These are phyloP conservation scores for Chaetogeoica ovagalla DNA, from an alignment of 2,888 invertebrate species.

Conservation along the genomic window DNA sequence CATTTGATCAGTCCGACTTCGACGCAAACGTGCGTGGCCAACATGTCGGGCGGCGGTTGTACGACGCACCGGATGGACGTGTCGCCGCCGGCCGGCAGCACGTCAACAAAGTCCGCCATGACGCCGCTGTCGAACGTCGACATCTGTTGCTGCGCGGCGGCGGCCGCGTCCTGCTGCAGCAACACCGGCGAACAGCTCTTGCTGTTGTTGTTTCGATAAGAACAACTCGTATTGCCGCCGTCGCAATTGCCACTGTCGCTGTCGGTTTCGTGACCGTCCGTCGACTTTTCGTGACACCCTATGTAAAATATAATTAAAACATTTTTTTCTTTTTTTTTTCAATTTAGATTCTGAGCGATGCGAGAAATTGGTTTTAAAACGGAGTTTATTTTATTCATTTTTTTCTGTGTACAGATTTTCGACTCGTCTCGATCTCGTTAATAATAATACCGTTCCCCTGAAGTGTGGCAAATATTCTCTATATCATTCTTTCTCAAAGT, in stretches of 20 bases:
- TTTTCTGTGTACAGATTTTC: too few relatives aligned
- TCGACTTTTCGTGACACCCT: conserved; percentile 41
- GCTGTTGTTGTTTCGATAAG: not conserved
- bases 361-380: too few relatives aligned
- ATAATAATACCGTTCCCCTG: too few relatives aligned
- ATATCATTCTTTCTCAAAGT: too few relatives aligned
- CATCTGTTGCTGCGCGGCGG: not conserved
- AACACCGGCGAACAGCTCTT: conserved; percentile 7
- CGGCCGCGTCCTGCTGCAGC: not conserved
- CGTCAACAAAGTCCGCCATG: conserved; percentile 12
- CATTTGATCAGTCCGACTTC: conserved; percentile 62
- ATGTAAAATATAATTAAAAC: too few relatives aligned
- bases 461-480: too few relatives aligned
- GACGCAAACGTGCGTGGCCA: conserved; percentile 64
- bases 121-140: not conserved
- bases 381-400: too few relatives aligned
- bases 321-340: too few relatives aligned
- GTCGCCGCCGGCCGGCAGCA: conserved; percentile 4
- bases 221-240: not conserved
- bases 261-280: not conserved
- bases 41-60: conserved; percentile 60
- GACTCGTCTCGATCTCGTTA: too few relatives aligned
- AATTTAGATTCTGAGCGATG: too few relatives aligned
- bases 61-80: conserved; percentile 44
- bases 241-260: not conserved